Conservation (phyloP, 2,113 vertebrate species). For the Anser brachyrhynchus region DNA sequence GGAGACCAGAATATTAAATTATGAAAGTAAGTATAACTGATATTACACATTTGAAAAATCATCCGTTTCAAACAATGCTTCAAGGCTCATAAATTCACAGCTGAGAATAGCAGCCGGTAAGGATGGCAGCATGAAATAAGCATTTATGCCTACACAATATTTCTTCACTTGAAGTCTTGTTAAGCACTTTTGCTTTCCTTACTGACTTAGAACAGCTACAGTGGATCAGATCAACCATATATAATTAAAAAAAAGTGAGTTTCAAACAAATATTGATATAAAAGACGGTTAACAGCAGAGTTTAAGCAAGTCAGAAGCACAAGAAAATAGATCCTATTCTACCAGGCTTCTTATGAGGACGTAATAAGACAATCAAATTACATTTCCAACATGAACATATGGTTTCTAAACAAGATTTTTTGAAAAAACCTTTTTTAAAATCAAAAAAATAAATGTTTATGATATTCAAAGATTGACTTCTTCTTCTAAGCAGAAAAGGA, state of each 20-base stretch:
- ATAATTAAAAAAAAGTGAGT: neutral
- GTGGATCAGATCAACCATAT: neutral
- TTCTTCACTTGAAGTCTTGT: neutral
- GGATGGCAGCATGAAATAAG: neutral
- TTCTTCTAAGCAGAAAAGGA: neutral
- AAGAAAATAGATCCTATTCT: neutral
- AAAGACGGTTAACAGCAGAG: neutral
- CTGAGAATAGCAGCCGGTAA: neutral
- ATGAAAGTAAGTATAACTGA: neutral
- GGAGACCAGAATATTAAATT: neutral
- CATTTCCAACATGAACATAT: neutral
- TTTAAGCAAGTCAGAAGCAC: neutral
- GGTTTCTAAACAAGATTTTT: conserved; percentile 43
- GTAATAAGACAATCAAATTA: conserved; percentile 38
- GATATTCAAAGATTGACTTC: conserved; percentile 8
- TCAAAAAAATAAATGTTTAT: conserved; percentile 25
- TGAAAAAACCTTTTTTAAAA: conserved; percentile 45
- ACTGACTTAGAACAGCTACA: neutral
- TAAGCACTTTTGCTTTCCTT: neutral
- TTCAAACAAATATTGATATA: neutral
- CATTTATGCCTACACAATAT: neutral
- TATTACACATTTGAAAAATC: neutral
- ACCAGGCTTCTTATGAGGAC: conserved; percentile 12
- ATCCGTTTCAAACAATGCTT: neutral
- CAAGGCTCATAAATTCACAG: neutral